Evolutionary conservation across 2,797 vertebrate genomes (phyloP).

Genomic region (Typhlichthys subterraneus): DNA sequence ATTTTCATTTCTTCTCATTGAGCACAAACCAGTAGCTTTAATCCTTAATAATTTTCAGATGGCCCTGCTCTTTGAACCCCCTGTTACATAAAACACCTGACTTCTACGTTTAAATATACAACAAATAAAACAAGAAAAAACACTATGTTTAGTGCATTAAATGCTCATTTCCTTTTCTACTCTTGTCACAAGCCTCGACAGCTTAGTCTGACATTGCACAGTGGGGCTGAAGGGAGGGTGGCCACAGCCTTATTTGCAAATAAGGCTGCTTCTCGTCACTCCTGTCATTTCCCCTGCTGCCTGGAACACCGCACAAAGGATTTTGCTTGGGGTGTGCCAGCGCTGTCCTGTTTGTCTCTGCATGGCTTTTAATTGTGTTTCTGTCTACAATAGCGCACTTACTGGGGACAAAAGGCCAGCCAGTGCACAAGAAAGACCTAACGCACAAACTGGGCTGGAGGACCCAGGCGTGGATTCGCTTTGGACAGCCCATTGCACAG

Average conservation of each 20-base stretch:
- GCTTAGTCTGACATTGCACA: constrained; percentile 36
- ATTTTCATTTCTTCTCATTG: constrained; percentile 25
- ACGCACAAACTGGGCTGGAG: constrained; percentile 20
- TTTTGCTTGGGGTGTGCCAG: constrained; percentile 45
- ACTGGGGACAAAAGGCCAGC: constrained; percentile 52
- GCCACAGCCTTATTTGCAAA: constrained; percentile 36
- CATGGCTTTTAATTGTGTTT: constrained; percentile 54
- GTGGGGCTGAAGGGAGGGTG: constrained; percentile 20
- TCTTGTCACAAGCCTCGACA: constrained; percentile 14
- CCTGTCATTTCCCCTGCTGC: constrained; percentile 38
- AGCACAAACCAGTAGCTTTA: constrained; percentile 48
- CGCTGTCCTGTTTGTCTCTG: constrained; percentile 49
- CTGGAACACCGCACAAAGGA: constrained; percentile 52
- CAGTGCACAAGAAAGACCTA: constrained; percentile 37
- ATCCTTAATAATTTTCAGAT: constrained; percentile 48
- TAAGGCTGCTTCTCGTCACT: constrained; percentile 29
- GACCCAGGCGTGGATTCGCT: constrained; percentile 16
- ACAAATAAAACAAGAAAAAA: too few relatives aligned
- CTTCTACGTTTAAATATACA: constrained; percentile 21
- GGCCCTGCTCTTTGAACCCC: constrained; percentile 41
- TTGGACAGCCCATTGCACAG: constrained; percentile 31
- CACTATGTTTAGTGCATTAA: too few relatives aligned
- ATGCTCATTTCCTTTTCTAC: neutral
- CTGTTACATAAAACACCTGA: constrained; percentile 36
- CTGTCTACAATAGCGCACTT: constrained; percentile 24